Evolutionary conservation across 2,113 vertebrate species (phyloP).

Genomic region (Bettongia penicillata): DNA sequence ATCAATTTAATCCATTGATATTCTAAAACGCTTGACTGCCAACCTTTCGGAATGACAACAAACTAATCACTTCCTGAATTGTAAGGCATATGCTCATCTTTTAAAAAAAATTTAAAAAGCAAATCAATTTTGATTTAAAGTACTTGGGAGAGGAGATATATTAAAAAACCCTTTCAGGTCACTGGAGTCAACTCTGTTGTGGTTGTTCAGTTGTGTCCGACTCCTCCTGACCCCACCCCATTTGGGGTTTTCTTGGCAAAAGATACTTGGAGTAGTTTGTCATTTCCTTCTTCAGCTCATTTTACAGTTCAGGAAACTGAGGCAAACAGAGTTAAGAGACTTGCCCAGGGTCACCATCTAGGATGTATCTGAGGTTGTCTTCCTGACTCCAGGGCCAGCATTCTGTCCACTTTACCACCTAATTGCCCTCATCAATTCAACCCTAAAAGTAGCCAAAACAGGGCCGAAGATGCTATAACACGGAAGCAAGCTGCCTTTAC

Average conservation of each 20-base stretch:
- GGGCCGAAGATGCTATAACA: not conserved
- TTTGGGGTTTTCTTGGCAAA: not conserved
- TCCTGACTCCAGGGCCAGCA: not conserved
- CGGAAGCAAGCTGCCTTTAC: slow-evolving; percentile 16
- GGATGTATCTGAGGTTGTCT: not conserved
- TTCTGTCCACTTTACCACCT: not conserved
- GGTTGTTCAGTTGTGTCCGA: not conserved
- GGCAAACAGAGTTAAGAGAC: too few species aligned
- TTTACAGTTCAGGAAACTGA: not conserved
- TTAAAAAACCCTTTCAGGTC: not conserved
- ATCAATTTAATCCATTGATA: not conserved
- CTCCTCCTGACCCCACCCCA: not conserved
- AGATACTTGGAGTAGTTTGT: not conserved
- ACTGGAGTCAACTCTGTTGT: not conserved
- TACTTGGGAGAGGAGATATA: not conserved
- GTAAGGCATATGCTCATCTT: not conserved
- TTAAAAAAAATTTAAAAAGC: not conserved
- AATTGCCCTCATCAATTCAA: not conserved
- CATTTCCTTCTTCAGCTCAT: not conserved
- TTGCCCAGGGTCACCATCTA: not conserved
- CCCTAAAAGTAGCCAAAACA: not conserved
- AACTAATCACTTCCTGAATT: not conserved
- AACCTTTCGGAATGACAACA: not conserved
- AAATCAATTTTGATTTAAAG: not conserved
- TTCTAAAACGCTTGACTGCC: not conserved